These are phyloP conservation scores for Corydoras maculifer DNA, from an alignment of 2,113 vertebrate species.

Conservation along the genomic window DNA sequence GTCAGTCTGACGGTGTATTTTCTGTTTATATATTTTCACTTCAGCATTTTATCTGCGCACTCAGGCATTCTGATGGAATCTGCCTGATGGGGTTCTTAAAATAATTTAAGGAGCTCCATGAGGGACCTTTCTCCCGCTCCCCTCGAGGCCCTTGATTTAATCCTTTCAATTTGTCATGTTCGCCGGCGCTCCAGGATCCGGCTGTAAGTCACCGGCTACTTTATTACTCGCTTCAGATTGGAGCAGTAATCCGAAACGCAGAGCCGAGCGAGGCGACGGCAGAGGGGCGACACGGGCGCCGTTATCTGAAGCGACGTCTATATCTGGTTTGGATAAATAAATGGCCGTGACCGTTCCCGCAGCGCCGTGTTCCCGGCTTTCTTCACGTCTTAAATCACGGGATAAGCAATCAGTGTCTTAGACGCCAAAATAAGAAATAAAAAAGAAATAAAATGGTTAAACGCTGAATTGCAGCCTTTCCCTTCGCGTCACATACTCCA, in stretches of 20 bases:
- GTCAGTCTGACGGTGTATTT: constrained; percentile 1
- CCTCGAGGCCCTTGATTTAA: constrained; percentile 56
- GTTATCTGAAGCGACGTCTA: constrained; percentile 12
- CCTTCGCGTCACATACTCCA: too few relatives aligned
- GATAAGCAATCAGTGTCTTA: too few relatives aligned
- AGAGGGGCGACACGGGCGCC: too few relatives aligned
- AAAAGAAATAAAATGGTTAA: neutral
- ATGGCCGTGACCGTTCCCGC: neutral
- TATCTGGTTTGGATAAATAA: constrained; percentile 31
- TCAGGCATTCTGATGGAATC: constrained; percentile 47
- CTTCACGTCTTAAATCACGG: too few relatives aligned
- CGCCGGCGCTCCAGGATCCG: constrained; percentile 45
- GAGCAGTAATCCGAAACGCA: constrained; percentile 35
- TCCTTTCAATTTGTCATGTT: constrained; percentile 61
- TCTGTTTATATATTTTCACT: constrained; percentile 1
- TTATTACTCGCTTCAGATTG: constrained; percentile 45
- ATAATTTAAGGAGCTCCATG: constrained; percentile 58
- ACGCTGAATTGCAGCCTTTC: too few relatives aligned
- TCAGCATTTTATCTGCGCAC: constrained; percentile 37
- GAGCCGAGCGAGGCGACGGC: too few relatives aligned
- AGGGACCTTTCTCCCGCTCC: constrained; percentile 40
- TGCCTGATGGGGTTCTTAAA: constrained; percentile 54
- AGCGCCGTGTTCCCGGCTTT: too few relatives aligned
- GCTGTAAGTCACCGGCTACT: constrained; percentile 51
- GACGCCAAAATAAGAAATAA: neutral